Evolutionary conservation across 2,888 invertebrate species (phyloP).

Genomic region (Drosophila antonietae): DNA sequence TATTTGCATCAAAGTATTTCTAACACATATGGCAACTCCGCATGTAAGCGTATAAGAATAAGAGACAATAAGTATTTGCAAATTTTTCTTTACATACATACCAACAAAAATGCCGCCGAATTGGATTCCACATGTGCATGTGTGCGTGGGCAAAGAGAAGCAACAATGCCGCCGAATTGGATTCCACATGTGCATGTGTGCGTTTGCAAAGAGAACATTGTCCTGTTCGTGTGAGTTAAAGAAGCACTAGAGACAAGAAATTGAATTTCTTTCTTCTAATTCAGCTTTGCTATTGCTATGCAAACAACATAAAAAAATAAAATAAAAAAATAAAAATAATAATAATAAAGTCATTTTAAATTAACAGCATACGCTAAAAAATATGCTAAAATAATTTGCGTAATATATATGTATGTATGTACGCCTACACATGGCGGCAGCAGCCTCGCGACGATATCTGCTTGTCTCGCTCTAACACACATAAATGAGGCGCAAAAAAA

Average conservation of each 20-base stretch:
- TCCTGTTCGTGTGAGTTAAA: background rate
- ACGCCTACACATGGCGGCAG: background rate
- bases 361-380: background rate
- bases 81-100: constrained; percentile 1
- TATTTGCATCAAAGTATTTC: background rate
- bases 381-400: background rate
- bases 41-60: background rate
- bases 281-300: background rate
- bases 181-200: background rate
- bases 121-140: background rate
- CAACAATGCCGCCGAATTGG: background rate
- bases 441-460: background rate
- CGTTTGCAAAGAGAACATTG: background rate
- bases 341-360: background rate
- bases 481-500: background rate
- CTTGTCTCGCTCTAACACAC: constrained; percentile 12
- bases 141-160: background rate
- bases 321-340: no score
- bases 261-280: background rate
- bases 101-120: background rate
- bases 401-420: no score
- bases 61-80: constrained; percentile 6
- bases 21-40: background rate
- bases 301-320: background rate
- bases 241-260: background rate